A percentile compares a stretch with the other conserved stretches of the same genome.
Conservation (phyloP, 2,797 vertebrate genomes). For the Rhinichthys osculus region DNA sequence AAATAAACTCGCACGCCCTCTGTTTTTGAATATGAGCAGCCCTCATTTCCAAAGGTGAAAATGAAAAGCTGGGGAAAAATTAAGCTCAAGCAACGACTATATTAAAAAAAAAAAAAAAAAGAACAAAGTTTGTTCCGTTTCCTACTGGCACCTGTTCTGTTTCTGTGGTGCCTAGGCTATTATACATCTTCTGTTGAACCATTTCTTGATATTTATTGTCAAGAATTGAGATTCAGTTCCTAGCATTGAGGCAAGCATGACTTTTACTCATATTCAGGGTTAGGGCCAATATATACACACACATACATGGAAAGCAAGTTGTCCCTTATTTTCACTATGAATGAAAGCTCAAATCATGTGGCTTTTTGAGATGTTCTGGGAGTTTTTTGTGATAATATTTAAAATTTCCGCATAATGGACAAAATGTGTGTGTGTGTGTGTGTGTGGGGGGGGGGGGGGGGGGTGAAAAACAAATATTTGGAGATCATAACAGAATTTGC, state of each 20-base stretch:
- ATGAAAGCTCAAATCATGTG: background rate
- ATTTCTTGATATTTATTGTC: background rate
- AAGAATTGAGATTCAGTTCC: background rate
- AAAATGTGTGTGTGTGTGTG: too few relatives aligned
- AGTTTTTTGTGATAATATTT: background rate
- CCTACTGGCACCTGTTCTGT: background rate
- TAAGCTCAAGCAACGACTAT: background rate
- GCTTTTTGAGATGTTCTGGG: background rate
- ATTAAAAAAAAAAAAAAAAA: background rate
- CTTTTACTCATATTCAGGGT: background rate
- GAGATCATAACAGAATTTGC: background rate
- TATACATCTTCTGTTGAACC: background rate
- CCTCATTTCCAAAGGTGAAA: conserved; percentile 7
- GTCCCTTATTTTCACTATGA: too few relatives aligned
- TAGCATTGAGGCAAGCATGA: background rate
- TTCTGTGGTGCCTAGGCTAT: background rate
- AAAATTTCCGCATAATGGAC: background rate
- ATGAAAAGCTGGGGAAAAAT: background rate
- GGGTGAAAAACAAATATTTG: background rate
- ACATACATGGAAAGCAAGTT: too few relatives aligned
- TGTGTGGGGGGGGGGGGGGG: too few relatives aligned
- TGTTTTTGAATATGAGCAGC: conserved; percentile 50
- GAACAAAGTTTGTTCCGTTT: background rate
- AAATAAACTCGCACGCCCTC: conserved; percentile 22
- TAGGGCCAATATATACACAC: background rate